Percentiles rank a stretch among this genome's conserved stretches.
phyloP scores from a whole-genome alignment of 1,140 invertebrate genomes.

The Leptonema lineaticorne region DNA sequence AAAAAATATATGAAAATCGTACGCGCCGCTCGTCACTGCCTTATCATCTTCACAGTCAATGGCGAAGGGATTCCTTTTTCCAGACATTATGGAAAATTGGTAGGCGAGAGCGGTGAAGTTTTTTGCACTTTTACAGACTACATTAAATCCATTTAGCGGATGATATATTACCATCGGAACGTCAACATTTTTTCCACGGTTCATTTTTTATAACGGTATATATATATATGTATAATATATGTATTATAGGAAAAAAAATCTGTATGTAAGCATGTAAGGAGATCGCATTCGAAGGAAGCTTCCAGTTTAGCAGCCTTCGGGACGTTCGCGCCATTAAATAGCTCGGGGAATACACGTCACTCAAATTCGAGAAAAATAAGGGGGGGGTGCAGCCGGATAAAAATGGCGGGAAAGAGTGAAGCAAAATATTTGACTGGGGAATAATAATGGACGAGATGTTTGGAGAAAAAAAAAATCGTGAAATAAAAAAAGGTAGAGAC shows the following conservation, averaged over 20 bases:
- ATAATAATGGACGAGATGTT: conserved; percentile 39
- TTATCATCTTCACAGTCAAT: conserved; percentile 14
- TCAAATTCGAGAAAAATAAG: conserved; percentile 29
- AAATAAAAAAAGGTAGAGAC: no score
- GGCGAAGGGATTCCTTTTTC: conserved; percentile 23
- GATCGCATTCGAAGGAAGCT: neutral
- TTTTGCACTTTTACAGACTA: conserved; percentile 43
- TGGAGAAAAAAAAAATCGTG: no score
- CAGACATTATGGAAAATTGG: conserved; percentile 40
- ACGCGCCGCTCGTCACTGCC: neutral
- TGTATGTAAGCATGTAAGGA: neutral
- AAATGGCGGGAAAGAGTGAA: neutral
- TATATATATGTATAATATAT: no score
- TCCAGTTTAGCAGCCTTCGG: neutral
- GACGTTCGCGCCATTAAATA: conserved; percentile 30
- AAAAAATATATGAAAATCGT: no score
- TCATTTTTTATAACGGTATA: conserved; percentile 12
- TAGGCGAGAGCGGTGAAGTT: conserved; percentile 36
- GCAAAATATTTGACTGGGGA: conserved; percentile 41
- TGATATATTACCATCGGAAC: conserved; percentile 39
- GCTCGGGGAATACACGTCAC: conserved; percentile 38
- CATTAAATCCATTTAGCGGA: conserved; percentile 43
- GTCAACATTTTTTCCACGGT: conserved; percentile 37
- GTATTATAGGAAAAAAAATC: no score
- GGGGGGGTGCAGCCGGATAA: neutral